phyloP scores from a whole-genome alignment of 2,888 invertebrate genomes.

The Petrolisthes manimaculis region DNA sequence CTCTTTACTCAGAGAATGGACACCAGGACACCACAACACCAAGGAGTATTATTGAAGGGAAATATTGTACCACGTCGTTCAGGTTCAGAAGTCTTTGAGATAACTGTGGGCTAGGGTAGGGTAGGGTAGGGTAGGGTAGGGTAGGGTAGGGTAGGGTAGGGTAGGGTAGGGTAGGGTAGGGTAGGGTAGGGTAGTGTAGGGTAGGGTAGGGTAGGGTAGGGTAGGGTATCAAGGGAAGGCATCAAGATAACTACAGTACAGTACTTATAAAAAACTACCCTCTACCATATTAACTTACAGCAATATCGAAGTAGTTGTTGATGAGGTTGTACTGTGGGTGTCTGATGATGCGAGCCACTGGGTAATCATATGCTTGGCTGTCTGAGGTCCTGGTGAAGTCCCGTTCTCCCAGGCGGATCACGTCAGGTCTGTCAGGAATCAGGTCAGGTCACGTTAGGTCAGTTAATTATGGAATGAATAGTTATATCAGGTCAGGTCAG shows the following conservation, averaged over 20 bases:
- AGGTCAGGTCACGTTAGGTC: background rate
- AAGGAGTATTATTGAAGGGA: too few species aligned
- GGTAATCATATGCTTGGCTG: conserved; percentile 30
- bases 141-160: background rate
- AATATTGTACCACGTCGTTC: too few species aligned
- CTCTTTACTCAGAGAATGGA: too few species aligned
- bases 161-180: too few species aligned
- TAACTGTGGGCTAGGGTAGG: background rate
- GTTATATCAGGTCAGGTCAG: too few species aligned
- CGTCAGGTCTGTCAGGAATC: conserved; percentile 16
- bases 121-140: background rate
- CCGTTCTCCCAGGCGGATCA: conserved; percentile 40
- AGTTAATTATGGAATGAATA: background rate
- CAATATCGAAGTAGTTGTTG: conserved; percentile 32
- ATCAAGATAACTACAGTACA: too few species aligned
- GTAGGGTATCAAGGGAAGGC: too few species aligned
- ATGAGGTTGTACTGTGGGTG: conserved; percentile 31
- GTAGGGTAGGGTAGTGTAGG: too few species aligned
- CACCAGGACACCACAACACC: too few species aligned
- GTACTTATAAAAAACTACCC: too few species aligned
- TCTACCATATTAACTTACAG: conserved; percentile 17
- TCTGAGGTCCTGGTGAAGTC: conserved; percentile 37
- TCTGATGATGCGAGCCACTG: conserved; percentile 12
- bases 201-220: too few species aligned
- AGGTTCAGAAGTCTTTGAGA: background rate